Conservation (phyloP, 1,140 invertebrate genomes). For the Drosophila repletoides region DNA sequence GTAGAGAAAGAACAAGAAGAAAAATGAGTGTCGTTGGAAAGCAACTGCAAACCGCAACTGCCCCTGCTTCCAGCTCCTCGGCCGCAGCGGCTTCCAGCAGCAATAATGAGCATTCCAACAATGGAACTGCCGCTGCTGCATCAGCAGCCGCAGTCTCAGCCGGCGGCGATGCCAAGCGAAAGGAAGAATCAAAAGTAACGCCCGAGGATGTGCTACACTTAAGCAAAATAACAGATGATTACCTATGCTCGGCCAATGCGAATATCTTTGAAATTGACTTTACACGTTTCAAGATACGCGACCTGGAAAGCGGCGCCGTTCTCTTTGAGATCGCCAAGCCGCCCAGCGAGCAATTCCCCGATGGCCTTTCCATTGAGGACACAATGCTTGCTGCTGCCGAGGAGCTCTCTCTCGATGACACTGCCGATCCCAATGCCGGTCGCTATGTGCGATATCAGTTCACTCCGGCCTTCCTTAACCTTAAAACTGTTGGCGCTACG, state of each 20-base stretch:
- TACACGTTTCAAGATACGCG: slow-evolving; percentile 97
- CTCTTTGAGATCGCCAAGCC: slow-evolving; percentile 99
- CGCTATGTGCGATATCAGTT: slow-evolving; percentile 99
- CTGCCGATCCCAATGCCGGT: slow-evolving; percentile 93
- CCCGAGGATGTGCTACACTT: slow-evolving; percentile 86
- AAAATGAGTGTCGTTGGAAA: slow-evolving; percentile 71
- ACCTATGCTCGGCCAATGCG: slow-evolving; percentile 96
- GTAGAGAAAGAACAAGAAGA: not conserved
- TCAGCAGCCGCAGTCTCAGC: not conserved
- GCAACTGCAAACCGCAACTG: too few species aligned
- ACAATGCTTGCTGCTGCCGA: slow-evolving; percentile 84
- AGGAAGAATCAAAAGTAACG: slow-evolving; percentile 82
- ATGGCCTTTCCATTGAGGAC: slow-evolving; percentile 85
- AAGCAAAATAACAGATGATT: slow-evolving; percentile 87
- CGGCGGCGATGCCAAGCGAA: slow-evolving; percentile 37
- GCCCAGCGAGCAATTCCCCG: slow-evolving; percentile 84
- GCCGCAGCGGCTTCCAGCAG: too few species aligned
- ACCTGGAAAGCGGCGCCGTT: slow-evolving; percentile 95
- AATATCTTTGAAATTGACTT: slow-evolving; percentile 99
- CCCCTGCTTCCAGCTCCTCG: too few species aligned
- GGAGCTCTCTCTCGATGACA: slow-evolving; percentile 83
- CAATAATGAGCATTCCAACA: slow-evolving; percentile 1
- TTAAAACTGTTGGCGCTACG: slow-evolving; percentile 98
- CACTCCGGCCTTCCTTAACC: slow-evolving; percentile 96
- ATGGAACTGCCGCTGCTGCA: slow-evolving; percentile 1